Base-by-base conservation (phyloP, 1,140 invertebrate species). In the Zophobas morio region DNA sequence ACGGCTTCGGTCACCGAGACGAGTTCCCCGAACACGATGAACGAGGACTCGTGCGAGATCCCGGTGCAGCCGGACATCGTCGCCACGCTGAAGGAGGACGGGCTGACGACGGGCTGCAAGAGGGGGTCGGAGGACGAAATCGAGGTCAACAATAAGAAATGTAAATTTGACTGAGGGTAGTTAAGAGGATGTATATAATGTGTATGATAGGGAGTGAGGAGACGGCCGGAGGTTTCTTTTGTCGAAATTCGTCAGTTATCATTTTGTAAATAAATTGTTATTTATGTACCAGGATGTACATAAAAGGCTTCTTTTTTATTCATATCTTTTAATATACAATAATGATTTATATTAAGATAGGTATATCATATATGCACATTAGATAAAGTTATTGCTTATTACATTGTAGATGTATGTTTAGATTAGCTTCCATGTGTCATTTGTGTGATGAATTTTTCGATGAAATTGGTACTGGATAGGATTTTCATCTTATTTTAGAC, bases 61-160 rank as follows among this genome's bases (percentile, higher is more conserved):
- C 82, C 84, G 8, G 46, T 84, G 1, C 83, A 85, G 70, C 82
- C 84, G 36, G 79, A 79, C 6, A 85, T 85, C 51, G 80, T 84
- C 1, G 76, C 81, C 1, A 80, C 53, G 32, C 54, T 78, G 6
- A 66, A 70, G 46, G 70, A 77, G 63, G 46, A 78, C 33, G 1
- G 70, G 33, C 57, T 49, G 2, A 36, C 53, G 71, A 42, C 33
- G 35, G 34, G n/a, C 39, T 3, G 60, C 5, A 54, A 60, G 20
- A 37, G 35, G 6, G 6, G 70, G 56, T 20, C 20, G 20, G 20
- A 20, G 20, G 20, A 39, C 6, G 54, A 42, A 5, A 63, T 75
- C 6, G 75, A 53, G 0, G 71, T 60, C n/a, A 72, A 80, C 6
- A 75, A 57, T 6, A 82, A 79, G 47, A 74, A 75, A 34, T 54